A percentile compares a stretch with the other conserved stretches of the same genome.
Conservation (phyloP, 2,797 vertebrate species). For the Miichthys miiuy region DNA sequence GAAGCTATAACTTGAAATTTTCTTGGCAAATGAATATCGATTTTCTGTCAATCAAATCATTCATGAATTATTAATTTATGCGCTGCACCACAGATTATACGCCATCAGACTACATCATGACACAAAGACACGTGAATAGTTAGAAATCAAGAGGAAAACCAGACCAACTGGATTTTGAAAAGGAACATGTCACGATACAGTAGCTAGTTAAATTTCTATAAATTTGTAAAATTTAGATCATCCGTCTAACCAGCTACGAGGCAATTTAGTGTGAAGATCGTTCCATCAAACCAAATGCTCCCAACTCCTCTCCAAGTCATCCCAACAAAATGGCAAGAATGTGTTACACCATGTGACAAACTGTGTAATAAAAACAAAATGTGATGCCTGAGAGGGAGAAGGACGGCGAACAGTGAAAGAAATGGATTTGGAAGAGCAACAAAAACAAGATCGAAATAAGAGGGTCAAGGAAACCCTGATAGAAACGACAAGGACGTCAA, state of each 20-base stretch:
- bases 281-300: conserved; percentile 10
- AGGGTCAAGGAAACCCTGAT: background rate
- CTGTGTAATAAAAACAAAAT: background rate
- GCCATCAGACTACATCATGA: too few relatives aligned
- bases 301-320: background rate
- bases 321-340: background rate
- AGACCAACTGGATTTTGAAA: background rate
- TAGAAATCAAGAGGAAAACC: too few relatives aligned
- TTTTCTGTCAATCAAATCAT: too few relatives aligned
- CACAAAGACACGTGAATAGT: too few relatives aligned
- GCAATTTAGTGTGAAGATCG: background rate
- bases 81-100: too few relatives aligned
- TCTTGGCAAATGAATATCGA: too few relatives aligned
- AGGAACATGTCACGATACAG: background rate
- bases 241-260: background rate
- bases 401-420: background rate
- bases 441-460: conserved; percentile 4
- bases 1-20: too few relatives aligned
- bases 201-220: background rate
- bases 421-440: conserved; percentile 22
- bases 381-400: background rate
- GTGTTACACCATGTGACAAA: background rate
- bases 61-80: too few relatives aligned
- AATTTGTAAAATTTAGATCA: background rate
- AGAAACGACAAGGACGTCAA: conserved; percentile 1